Evolutionary conservation across 2,888 invertebrate genomes (phyloP), one percentile per base, ranked within the genome.

Genomic region (Polydrusus pterygomalis): DNA sequence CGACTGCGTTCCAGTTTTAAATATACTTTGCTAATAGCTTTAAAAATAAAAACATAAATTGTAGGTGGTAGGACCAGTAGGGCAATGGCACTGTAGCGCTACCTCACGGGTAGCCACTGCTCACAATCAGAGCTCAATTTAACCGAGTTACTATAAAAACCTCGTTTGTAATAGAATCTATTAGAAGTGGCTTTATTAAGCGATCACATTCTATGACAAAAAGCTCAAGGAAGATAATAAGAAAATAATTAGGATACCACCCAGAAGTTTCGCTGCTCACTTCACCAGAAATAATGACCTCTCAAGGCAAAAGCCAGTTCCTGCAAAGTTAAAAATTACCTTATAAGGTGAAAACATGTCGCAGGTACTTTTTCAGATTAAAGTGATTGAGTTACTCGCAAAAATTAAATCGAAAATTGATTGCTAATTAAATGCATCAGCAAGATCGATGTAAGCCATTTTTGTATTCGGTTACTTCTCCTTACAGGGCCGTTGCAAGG

Each of bases 331-430:
- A 25, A 60, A 74, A 68, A 62, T 51, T 18, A 13, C 73, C 73
- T 17, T 68, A 58, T 74, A 74, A 47, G 73, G 68, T 15, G 40
- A 67, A 58, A 60, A 67, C 56, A 56, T 54, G 67, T 56, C 15
- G 60, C 47, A 17, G 49, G 38, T n/a, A 65, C 60, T 67, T 62
- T 25, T 58, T 10, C 68, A 62, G 49, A 65, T 51, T 65, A 51
- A 47, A 34, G 25, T 30, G 49, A 65, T 68, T 43, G 43, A 38
- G 63, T 74, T 74, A 49, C 54, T 20, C 40, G 43, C 64, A 40
- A 72, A 51, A 72, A 72, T 72, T 65, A 67, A 65, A 58, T 51
- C 43, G 63, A 64, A 71, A 71, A 71, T 71, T 43, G 64, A 71
- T 71, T 18, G 71, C 64, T 71, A 71, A 54, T 71, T 64, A 71